phyloP scores from a whole-genome alignment of 2,113 vertebrate genomes.

The Oryzias celebensis region DNA sequence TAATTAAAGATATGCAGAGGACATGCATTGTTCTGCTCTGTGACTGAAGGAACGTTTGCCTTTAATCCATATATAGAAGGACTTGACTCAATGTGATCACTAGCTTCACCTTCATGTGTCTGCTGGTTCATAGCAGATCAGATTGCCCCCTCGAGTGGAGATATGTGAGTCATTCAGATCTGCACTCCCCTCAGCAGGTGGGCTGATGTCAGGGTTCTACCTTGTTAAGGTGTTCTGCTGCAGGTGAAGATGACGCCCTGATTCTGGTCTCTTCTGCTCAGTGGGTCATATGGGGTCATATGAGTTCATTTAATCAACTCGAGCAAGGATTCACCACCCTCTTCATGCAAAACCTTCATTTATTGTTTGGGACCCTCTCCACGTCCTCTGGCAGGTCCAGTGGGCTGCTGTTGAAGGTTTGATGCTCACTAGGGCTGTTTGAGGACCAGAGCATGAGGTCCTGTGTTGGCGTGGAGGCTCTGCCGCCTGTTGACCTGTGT shows the following conservation, averaged over 20 bases:
- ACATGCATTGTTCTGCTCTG: slow-evolving; percentile 19
- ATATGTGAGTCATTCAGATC: no score
- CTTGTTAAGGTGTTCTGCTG: no score
- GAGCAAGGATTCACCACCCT: slow-evolving; percentile 42
- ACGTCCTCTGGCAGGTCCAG: slow-evolving; percentile 76
- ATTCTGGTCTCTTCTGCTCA: no score
- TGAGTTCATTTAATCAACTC: slow-evolving; percentile 49
- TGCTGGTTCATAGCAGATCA: slow-evolving; percentile 50
- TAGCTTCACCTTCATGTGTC: slow-evolving; percentile 9
- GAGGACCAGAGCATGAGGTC: slow-evolving; percentile 26
- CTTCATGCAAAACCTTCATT: slow-evolving; percentile 68
- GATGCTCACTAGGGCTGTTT: slow-evolving; percentile 38
- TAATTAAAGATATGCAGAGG: slow-evolving; percentile 21
- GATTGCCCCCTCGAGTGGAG: not conserved
- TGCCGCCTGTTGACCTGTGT: slow-evolving; percentile 33
- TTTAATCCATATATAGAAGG: slow-evolving; percentile 35
- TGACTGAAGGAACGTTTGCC: slow-evolving; percentile 24
- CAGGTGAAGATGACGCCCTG: no score
- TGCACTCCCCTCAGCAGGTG: slow-evolving; percentile 3
- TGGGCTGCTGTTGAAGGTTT: slow-evolving; percentile 63
- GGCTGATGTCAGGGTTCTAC: not conserved
- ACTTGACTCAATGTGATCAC: slow-evolving; percentile 20
- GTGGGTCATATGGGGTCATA: slow-evolving; percentile 35
- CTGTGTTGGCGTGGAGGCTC: slow-evolving; percentile 37
- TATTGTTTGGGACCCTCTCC: slow-evolving; percentile 78